Evolutionary conservation across 2,797 vertebrate species (phyloP).

Genomic region (Molossus molossus): DNA sequence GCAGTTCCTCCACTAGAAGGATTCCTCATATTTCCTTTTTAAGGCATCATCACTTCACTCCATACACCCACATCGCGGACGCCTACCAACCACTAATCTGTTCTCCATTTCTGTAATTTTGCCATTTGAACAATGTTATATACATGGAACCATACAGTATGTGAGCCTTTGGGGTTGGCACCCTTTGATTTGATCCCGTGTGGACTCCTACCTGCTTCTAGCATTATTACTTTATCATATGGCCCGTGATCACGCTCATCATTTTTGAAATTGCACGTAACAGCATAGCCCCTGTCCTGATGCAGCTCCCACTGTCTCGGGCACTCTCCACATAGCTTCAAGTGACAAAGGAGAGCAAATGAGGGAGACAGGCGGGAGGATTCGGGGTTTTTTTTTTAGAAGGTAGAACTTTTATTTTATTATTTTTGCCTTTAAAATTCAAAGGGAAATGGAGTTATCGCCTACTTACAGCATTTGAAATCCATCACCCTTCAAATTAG

Average conservation of each 20-base stretch:
- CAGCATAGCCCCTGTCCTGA: background rate
- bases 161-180: background rate
- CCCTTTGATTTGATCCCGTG: background rate
- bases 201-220: background rate
- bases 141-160: background rate
- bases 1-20: background rate
- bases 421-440: background rate
- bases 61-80: background rate
- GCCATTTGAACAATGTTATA: background rate
- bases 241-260: background rate
- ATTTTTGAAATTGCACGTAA: background rate
- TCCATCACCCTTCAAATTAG: background rate
- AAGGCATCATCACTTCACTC: background rate
- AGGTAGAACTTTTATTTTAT: background rate
- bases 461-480: background rate
- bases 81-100: background rate
- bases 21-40: background rate
- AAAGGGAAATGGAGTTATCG: background rate
- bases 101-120: constrained; percentile 19
- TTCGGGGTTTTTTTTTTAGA: background rate
- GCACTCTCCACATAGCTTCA: background rate
- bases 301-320: background rate
- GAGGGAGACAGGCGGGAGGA: background rate
- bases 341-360: background rate
- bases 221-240: background rate